phyloP scores from a whole-genome alignment of 2,888 invertebrate genomes.

The Drosophila prostipennis region DNA sequence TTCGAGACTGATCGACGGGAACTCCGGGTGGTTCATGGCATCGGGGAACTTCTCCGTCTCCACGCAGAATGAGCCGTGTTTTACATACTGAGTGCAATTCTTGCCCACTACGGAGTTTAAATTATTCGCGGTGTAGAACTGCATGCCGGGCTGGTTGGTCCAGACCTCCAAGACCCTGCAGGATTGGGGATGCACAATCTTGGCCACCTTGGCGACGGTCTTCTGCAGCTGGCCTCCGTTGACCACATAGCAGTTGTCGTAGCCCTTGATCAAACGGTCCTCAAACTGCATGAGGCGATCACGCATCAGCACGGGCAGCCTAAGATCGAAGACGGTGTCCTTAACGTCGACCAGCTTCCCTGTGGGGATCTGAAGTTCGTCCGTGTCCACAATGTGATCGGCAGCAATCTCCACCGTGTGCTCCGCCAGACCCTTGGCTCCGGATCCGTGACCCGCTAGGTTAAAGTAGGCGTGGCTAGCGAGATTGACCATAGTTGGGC shows the following conservation, averaged over 20 bases:
- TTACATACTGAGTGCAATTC: slow-evolving; percentile 88
- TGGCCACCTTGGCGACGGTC: slow-evolving; percentile 51
- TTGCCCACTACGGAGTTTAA: slow-evolving; percentile 89
- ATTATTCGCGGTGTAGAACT: slow-evolving; percentile 93
- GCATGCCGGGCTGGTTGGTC: slow-evolving; percentile 95
- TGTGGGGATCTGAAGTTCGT: slow-evolving; percentile 89
- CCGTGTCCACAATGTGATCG: slow-evolving; percentile 89
- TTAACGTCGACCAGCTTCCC: slow-evolving; percentile 87
- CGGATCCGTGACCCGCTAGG: slow-evolving; percentile 91
- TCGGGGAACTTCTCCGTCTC: slow-evolving; percentile 97
- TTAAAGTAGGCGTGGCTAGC: slow-evolving; percentile 97
- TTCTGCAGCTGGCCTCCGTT: slow-evolving; percentile 45
- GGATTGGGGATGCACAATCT: slow-evolving; percentile 86
- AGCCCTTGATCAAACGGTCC: slow-evolving; percentile 81
- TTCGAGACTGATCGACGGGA: slow-evolving; percentile 89
- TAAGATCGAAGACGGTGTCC: slow-evolving; percentile 87
- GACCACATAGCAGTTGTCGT: slow-evolving; percentile 69
- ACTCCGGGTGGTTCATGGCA: slow-evolving; percentile 91
- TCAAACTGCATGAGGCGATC: slow-evolving; percentile 87
- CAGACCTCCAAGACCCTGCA: slow-evolving; percentile 92
- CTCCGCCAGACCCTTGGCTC: slow-evolving; percentile 87
- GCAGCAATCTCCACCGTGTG: slow-evolving; percentile 90
- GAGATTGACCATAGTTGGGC: slow-evolving; percentile 93
- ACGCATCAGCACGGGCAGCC: slow-evolving; percentile 87
- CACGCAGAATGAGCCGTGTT: slow-evolving; percentile 93